Evolutionary conservation across 2,797 vertebrate genomes (phyloP).

Genomic region (Cryptoprocta ferox): DNA sequence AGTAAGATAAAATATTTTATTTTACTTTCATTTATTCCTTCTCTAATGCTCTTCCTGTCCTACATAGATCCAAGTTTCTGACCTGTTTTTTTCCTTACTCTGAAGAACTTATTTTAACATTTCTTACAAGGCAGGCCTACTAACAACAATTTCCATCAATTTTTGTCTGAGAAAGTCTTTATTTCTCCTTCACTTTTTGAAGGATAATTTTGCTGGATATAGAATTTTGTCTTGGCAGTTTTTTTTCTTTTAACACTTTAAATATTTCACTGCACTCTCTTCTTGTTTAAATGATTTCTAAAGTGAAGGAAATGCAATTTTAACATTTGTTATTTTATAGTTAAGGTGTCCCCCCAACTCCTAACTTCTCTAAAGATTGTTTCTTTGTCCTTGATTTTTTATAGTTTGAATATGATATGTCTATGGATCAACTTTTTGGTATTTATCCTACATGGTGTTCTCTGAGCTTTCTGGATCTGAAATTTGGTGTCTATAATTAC

Average conservation of each 20-base stretch:
- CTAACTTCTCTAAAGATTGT: not conserved
- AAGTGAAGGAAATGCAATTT: not conserved
- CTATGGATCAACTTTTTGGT: not conserved
- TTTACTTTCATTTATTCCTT: not conserved
- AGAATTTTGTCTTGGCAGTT: slow-evolving; percentile 19
- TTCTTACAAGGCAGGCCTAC: not conserved
- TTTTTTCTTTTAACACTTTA: not conserved
- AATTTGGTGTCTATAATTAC: not conserved
- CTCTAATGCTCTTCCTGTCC: not conserved
- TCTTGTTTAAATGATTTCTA: not conserved
- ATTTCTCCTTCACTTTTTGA: slow-evolving; percentile 14
- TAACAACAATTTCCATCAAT: not conserved
- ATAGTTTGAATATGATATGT: not conserved
- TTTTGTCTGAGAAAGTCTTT: slow-evolving; percentile 6
- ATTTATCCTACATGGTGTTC: not conserved
- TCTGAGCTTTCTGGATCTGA: not conserved
- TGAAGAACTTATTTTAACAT: slow-evolving; percentile 31
- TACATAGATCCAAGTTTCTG: slow-evolving; percentile 20
- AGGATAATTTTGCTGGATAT: not conserved
- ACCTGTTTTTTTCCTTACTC: not conserved
- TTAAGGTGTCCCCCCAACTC: not conserved
- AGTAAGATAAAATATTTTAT: not conserved
- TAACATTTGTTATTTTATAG: not conserved
- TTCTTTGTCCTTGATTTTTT: not conserved
- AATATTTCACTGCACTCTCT: not conserved